Percentiles rank a stretch among this genome's conserved stretches.
These are phyloP conservation scores for Apteryx mantelli DNA, from an alignment of 2,113 vertebrate species.

Conservation along the genomic window DNA sequence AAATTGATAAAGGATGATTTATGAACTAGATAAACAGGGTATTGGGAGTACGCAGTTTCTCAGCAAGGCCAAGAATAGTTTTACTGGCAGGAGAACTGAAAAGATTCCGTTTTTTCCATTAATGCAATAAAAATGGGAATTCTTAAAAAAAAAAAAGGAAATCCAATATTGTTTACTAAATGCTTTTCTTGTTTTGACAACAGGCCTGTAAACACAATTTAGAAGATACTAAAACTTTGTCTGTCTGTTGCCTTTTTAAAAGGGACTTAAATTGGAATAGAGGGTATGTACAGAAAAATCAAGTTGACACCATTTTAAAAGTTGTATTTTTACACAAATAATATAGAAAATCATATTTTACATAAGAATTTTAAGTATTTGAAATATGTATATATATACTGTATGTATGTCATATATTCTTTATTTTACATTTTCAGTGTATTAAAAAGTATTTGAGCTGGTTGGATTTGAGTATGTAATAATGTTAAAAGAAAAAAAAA, in stretches of 20 bases:
- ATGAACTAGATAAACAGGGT: constrained; percentile 62
- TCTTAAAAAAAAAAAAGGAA: constrained; percentile 50
- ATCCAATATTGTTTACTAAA: constrained; percentile 57
- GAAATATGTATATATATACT: constrained; percentile 82
- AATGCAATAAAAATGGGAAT: constrained; percentile 77
- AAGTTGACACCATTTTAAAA: constrained; percentile 78
- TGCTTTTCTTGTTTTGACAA: constrained; percentile 44
- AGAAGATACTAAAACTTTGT: constrained; percentile 70
- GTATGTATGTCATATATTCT: constrained; percentile 84
- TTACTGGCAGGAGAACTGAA: constrained; percentile 45
- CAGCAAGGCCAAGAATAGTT: constrained; percentile 43
- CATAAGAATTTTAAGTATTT: constrained; percentile 84
- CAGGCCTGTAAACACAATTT: constrained; percentile 64
- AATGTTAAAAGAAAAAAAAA: background rate
- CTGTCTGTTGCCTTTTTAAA: constrained; percentile 79
- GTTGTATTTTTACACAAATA: constrained; percentile 86
- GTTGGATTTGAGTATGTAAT: constrained; percentile 39
- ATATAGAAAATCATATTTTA: constrained; percentile 85
- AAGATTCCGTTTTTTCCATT: constrained; percentile 41
- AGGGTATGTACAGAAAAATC: constrained; percentile 82
- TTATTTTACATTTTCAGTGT: constrained; percentile 85
- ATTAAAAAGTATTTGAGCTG: constrained; percentile 80
- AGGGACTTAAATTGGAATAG: constrained; percentile 79
- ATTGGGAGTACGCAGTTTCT: constrained; percentile 28
- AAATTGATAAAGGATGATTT: constrained; percentile 49